Evolutionary conservation across 2,113 vertebrate species (phyloP).

Genomic region (Solea solea): DNA sequence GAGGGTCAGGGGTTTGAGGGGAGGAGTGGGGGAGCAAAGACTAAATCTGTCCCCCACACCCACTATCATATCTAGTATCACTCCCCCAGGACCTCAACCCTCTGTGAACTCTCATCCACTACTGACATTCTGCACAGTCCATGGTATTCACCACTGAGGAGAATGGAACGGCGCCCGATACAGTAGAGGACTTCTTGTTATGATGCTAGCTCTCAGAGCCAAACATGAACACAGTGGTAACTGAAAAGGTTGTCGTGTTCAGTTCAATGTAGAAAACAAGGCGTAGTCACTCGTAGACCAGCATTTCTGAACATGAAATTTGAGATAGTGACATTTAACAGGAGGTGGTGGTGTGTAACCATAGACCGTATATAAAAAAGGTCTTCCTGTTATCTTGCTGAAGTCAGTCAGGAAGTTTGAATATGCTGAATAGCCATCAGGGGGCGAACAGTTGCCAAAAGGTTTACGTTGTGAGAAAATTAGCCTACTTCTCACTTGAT

Average conservation of each 20-base stretch:
- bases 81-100: constrained; percentile 45
- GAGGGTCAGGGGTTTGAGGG: constrained; percentile 19
- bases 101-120: constrained; percentile 46
- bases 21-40: constrained; percentile 21
- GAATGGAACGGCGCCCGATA: constrained; percentile 16
- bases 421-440: too few relatives aligned
- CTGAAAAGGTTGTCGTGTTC: neutral
- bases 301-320: neutral
- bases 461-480: too few relatives aligned
- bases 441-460: too few relatives aligned
- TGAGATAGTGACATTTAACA: neutral
- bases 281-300: too few relatives aligned
- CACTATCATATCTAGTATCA: constrained; percentile 68
- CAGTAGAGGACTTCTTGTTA: constrained; percentile 6
- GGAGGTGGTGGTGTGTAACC: neutral
- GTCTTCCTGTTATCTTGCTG: too few relatives aligned
- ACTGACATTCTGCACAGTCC: constrained; percentile 22
- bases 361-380: too few relatives aligned
- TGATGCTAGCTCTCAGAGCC: constrained; percentile 9
- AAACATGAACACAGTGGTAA: neutral
- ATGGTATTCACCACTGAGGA: constrained; percentile 17
- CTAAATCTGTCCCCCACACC: constrained; percentile 75
- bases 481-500: too few relatives aligned
- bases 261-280: neutral
- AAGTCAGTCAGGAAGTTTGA: too few relatives aligned